Evolutionary conservation across 2,113 vertebrate genomes (phyloP).

Genomic region (Apaloderma vittatum): DNA sequence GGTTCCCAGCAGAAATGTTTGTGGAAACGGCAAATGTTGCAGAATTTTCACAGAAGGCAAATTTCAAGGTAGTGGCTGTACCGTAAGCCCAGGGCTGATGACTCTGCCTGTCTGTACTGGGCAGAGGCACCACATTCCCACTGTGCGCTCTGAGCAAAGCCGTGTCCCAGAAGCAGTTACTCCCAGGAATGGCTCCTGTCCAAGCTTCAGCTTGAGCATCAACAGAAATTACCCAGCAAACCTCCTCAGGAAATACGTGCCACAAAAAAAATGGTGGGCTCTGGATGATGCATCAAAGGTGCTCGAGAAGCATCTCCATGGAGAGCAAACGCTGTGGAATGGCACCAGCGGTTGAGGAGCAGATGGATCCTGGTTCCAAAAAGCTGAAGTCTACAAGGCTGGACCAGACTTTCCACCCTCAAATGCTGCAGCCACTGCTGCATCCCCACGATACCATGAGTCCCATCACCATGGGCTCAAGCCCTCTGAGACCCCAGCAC

Average conservation of each 20-base stretch:
- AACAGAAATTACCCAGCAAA: not conserved
- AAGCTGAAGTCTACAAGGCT: accelerated
- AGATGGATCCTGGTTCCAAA: not conserved
- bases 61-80: not conserved
- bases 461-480: not conserved
- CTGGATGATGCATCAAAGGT: not conserved
- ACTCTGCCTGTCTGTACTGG: not conserved
- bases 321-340: not conserved
- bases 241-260: not conserved
- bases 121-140: not conserved
- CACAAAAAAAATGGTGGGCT: not conserved
- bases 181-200: not conserved
- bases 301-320: not conserved
- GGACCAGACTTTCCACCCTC: not conserved
- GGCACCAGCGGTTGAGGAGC: not conserved
- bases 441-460: accelerated
- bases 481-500: not conserved
- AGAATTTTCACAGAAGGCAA: not conserved
- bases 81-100: not conserved
- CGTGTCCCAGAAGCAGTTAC: not conserved
- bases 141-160: not conserved
- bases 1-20: constrained; percentile 37
- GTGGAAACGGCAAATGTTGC: constrained; percentile 45
- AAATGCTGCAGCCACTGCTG: not conserved
- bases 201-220: not conserved